Evolutionary conservation across 2,888 invertebrate genomes (phyloP), one percentile per base, ranked within the genome.

Genomic region (Drosophila prolongata): DNA sequence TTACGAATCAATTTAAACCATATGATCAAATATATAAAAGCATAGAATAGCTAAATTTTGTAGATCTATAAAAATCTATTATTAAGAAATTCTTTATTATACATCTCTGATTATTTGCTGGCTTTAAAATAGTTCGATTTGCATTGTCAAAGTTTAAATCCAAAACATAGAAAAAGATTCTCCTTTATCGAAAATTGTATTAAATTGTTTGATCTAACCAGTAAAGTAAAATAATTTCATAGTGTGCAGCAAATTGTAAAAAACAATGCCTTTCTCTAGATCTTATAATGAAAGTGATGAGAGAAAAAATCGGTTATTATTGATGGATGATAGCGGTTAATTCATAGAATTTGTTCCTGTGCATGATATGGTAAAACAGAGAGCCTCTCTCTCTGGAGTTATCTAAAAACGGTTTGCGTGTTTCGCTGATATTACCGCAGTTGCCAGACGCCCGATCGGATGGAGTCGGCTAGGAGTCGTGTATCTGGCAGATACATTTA

Each of bases 401-500:
- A 46, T 56, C 46, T 62, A 54, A 43, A 47, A 57, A 38, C 24
- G 43, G 72, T 55, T 80, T 58, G 82, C 82, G 81, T 83, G 82
- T 66, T 72, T 80, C 40, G 59, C 58, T 27, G 76, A 89, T 83
- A 83, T 83, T 83, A 83, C 64, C 46, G 78, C 78, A 81, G 78
- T 80, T 75, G 74, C 73, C 53, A 66, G 67, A 54, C 70, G 65
- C 55, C 73, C 27, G 82, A 87, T 82, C 82, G 67, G 81, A 68
- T 74, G 50, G 47, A 24, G 24, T 24, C 24, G 24, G 46, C 43
- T 49, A 59, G 47, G 72, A 72, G 64, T 53, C 62, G 37, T 67
- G 87, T 79, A 81, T 72, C 87, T 67, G 54, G 34, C 82, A 79
- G 79, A 78, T 85, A 76, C 70, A 64, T 59, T 73, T 47, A 30